Percentiles rank a stretch among this genome's conserved stretches.
Conservation (phyloP, 2,113 vertebrate species). For the Panthera leo region DNA sequence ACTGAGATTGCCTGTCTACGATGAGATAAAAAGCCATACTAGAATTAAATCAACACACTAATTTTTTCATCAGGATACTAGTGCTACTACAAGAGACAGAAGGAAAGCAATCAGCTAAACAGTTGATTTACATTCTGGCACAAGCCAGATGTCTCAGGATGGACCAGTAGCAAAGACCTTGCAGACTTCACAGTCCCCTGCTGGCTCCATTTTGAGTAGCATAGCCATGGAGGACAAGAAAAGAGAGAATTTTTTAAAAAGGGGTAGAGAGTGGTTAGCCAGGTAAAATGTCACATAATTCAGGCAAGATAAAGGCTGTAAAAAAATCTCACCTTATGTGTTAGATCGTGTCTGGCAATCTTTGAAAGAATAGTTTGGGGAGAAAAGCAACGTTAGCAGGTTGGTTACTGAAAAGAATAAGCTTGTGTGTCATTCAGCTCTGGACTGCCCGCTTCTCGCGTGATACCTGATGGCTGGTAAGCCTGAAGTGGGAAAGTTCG, state of each 20-base stretch:
- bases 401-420: background rate
- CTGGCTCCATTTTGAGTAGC: background rate
- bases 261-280: background rate
- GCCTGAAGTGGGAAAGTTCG: background rate
- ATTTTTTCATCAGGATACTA: background rate
- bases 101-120: background rate
- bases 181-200: background rate
- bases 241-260: background rate
- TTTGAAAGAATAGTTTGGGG: background rate
- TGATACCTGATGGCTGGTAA: background rate
- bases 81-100: background rate
- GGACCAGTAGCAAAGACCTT: background rate
- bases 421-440: background rate
- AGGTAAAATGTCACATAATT: background rate
- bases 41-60: background rate
- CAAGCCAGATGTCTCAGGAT: background rate
- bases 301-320: background rate
- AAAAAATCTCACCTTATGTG: background rate
- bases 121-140: background rate
- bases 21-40: background rate
- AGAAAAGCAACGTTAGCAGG: background rate
- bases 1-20: background rate
- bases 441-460: background rate
- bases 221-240: background rate
- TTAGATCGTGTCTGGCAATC: background rate